Evolutionary conservation across 2,113 vertebrate species (phyloP).

Genomic region (Cettia cetti): DNA sequence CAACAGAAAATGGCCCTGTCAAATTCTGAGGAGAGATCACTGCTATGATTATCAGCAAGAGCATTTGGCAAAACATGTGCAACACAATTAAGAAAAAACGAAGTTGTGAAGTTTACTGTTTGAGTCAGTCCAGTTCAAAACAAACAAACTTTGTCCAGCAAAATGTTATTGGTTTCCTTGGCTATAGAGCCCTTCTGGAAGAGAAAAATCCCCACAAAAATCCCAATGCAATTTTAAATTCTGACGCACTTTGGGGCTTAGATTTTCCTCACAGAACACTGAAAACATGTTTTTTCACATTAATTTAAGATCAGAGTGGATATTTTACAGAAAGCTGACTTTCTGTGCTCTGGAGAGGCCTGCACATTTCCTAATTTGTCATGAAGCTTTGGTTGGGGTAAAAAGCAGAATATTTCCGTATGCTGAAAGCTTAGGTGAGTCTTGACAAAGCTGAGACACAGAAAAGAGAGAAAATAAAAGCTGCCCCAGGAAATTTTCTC

Average conservation of each 20-base stretch:
- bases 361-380: neutral
- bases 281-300: neutral
- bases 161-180: slow-evolving; percentile 59
- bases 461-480: neutral
- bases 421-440: neutral
- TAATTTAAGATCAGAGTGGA: neutral
- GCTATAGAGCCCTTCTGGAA: slow-evolving; percentile 30
- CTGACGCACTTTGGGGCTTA: neutral
- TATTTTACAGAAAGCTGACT: slow-evolving; percentile 20
- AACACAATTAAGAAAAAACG: slow-evolving; percentile 37
- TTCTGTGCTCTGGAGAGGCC: neutral
- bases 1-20: fast-evolving
- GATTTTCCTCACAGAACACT: slow-evolving; percentile 32
- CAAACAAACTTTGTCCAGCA: slow-evolving; percentile 40
- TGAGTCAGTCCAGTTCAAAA: slow-evolving; percentile 38
- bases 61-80: slow-evolving; percentile 11
- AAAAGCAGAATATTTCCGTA: neutral
- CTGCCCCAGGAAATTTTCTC: neutral
- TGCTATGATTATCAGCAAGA: slow-evolving; percentile 34
- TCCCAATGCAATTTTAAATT: slow-evolving; percentile 27
- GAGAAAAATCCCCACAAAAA: neutral
- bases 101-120: slow-evolving; percentile 53
- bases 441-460: neutral
- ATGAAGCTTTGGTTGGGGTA: neutral
- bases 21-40: neutral